Percentiles rank a stretch among this genome's conserved stretches.
Conservation (phyloP, 1,140 invertebrate genomes). For the Drosophila kikkawai region DNA sequence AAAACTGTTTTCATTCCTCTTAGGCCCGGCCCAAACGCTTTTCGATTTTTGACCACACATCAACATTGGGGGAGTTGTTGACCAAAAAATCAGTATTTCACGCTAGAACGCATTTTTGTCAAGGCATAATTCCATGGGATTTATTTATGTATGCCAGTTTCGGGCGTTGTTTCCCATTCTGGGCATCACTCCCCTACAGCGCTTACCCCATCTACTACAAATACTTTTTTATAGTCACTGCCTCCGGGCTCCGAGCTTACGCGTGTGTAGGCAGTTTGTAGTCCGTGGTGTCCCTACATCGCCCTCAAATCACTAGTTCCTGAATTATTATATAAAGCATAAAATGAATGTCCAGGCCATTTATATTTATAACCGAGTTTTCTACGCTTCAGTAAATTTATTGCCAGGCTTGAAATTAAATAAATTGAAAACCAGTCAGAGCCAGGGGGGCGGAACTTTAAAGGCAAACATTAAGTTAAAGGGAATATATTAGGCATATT, state of each 20-base stretch:
- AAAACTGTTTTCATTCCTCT: constrained; percentile 71
- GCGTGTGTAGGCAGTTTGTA: constrained; percentile 75
- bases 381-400: constrained; percentile 75
- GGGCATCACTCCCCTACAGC: constrained; percentile 20
- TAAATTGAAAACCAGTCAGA: constrained; percentile 46
- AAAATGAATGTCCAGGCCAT: constrained; percentile 79
- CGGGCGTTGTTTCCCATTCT: constrained; percentile 46
- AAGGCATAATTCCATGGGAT: constrained; percentile 81
- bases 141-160: constrained; percentile 80
- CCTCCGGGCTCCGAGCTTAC: constrained; percentile 52
- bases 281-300: constrained; percentile 40
- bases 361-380: constrained; percentile 80
- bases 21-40: constrained; percentile 64
- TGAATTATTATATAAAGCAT: constrained; percentile 82
- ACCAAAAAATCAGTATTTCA: constrained; percentile 80
- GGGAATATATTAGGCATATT: constrained; percentile 3
- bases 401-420: constrained; percentile 64
- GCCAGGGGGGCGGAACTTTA: constrained; percentile 10
- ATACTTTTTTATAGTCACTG: constrained; percentile 67
- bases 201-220: too few species aligned
- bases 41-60: constrained; percentile 77
- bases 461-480: neutral
- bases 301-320: constrained; percentile 76
- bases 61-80: constrained; percentile 37
- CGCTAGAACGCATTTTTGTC: constrained; percentile 81